phyloP scores from a whole-genome alignment of 2,888 invertebrate genomes.

The Cephus sareptanus region DNA sequence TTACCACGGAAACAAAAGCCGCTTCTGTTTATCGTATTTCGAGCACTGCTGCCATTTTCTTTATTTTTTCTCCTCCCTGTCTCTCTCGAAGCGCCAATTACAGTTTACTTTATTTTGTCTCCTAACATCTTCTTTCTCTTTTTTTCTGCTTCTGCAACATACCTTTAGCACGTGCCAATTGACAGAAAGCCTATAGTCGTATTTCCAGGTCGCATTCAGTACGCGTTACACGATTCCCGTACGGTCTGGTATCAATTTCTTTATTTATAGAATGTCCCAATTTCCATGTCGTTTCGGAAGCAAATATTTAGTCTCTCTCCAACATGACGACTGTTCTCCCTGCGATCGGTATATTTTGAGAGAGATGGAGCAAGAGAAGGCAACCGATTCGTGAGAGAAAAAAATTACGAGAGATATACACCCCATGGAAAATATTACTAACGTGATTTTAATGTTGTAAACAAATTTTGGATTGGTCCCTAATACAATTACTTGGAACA shows the following conservation, averaged over 20 bases:
- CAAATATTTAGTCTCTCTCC: conserved; percentile 29
- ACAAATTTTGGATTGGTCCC: neutral
- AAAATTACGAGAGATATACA: neutral
- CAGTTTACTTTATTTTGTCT: neutral
- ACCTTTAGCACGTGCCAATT: neutral
- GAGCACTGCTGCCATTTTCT: neutral
- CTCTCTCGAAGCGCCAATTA: neutral
- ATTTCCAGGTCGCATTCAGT: neutral
- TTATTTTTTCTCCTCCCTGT: neutral
- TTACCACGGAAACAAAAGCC: neutral
- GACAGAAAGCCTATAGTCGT: neutral
- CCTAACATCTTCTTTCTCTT: neutral
- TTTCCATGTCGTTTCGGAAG: conserved; percentile 35
- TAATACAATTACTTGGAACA: neutral
- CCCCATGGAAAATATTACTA: neutral
- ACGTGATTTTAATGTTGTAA: neutral
- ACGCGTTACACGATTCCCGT: neutral
- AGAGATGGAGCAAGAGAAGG: neutral
- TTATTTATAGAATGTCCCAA: conserved; percentile 49
- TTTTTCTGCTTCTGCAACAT: neutral
- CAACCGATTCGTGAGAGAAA: conserved; percentile 3
- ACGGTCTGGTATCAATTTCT: conserved; percentile 28
- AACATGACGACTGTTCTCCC: conserved; percentile 34
- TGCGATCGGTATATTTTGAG: conserved; percentile 29
- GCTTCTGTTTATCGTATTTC: neutral